Base-by-base conservation (phyloP, 2,113 vertebrate species). In the Urocitellus parryii region DNA sequence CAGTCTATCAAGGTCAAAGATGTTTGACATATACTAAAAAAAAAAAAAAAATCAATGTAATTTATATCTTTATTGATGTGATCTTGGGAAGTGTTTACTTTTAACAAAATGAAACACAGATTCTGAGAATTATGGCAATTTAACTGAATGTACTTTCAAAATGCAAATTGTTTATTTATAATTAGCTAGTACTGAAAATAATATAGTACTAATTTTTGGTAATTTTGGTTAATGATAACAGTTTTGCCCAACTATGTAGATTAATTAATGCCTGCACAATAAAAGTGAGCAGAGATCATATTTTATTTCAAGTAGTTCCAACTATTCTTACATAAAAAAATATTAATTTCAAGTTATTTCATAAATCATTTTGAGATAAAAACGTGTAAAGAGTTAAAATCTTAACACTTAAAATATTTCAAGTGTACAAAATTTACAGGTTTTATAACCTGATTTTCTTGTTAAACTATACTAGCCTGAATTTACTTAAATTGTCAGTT, bases 61-160 rank as follows among this genome's bases (percentile, higher is more conserved):
- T 65, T 37, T 56, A 7, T 70, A 0, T 76, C 8, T 2, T 5
- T 51, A 90, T 20, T 67, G 27, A 56, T 89, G 22, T 76, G 39
- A 73, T 58, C 8, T 51, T 73, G 27, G 76, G 8, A 90, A 24
- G 14, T 63, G 3, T 45, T 65, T 58, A 70, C 77, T 96, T 70
- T 32, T 53, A 67, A 53, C 8, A 29, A 78, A 90, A 56, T 25
- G 5, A 72, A 72, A n/a, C 0, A 48, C 11, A 83, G 17, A 18
- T 91, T 84, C 48, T 34, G 78, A 67, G 12, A 83, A 94, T 87
- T 5, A 42, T 73, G n/a, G 2, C 32, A 74, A 58, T 91, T 96
- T 25, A n/a, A 14, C 56, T 77, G 48, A 61, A 85, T 68, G 0
- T 45, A 2, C 67, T 86, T 72, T 48, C n/a, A 79, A 93, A 87